Base-by-base conservation (phyloP, 2,888 invertebrate genomes). In the Opisthograptis luteolata region DNA sequence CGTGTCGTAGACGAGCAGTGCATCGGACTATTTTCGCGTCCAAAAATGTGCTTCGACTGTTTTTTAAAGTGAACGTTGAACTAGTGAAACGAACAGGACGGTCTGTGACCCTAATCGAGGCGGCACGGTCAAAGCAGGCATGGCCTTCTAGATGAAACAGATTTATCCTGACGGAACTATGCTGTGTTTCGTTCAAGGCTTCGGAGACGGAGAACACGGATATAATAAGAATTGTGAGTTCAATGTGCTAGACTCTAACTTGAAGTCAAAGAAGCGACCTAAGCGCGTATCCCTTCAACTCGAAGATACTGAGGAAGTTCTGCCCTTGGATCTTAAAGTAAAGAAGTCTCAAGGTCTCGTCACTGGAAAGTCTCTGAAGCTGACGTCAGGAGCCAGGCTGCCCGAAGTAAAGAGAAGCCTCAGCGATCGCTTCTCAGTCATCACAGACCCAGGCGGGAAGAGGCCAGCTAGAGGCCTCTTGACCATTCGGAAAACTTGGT, bases 111-210 rank as follows among this genome's bases (percentile, higher is more conserved):
- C 55, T 35, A 42, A 17, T 44, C 5, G 15, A 39, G 8, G 10
- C 2, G 19, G 27, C 20, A 55, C 30, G 37, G 65, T 72, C 68
- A 25, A 15, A 44, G 25, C 40, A 45, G 20, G 56, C 62, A 87
- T 87, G 87, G 76, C 79, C 84, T 79, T 84, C 79, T 89, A 88
- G 81, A 89, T 89, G 89, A 89, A 87, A 84, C 87, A 87, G 58
- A 79, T 84, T 40, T 87, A 87, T 76, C 72, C 88, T 63, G 86
- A 89, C 68, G 87, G 89, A 78, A 93, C 92, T 84, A 94, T 94
- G 94, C 90, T 94, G 82, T 94, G 94, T 87, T 94, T 94, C 70
- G 93, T 94, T 68, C 94, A 94, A 86, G 93, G 93, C 58, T 93
- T 93, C 74, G 92, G 93, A 58, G 84, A 89, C 60, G 78, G 78